phyloP scores from a whole-genome alignment of 2,113 vertebrate species.

The Variabilichromis moorii region DNA sequence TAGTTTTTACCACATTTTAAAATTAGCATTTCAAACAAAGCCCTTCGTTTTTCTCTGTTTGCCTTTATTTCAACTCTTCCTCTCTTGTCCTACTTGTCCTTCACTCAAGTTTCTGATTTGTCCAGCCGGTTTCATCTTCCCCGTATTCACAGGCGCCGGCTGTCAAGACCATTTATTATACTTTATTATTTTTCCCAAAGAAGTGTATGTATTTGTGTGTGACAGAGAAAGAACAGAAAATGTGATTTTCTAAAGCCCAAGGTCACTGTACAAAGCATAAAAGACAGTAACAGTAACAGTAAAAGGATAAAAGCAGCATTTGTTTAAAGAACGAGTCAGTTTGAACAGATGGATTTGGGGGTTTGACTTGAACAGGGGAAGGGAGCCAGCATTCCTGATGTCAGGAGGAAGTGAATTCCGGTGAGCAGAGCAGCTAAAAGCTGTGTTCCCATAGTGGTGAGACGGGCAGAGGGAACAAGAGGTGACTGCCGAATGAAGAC shows the following conservation, averaged over 20 bases:
- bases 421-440: neutral
- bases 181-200: slow-evolving; percentile 3
- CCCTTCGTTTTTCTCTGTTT: neutral
- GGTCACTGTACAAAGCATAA: neutral
- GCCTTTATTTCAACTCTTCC: neutral
- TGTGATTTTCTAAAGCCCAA: neutral
- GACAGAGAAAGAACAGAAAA: rapidly evolving
- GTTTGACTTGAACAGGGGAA: neutral
- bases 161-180: neutral
- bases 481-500: neutral
- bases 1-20: neutral
- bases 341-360: neutral
- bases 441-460: neutral
- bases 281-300: neutral
- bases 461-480: neutral
- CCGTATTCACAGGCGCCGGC: neutral
- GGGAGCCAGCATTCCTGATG: neutral
- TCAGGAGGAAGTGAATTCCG: neutral
- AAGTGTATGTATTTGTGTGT: neutral
- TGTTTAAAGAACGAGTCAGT: neutral
- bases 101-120: neutral
- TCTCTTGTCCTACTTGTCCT: neutral
- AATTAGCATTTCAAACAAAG: neutral
- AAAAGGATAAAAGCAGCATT: neutral
- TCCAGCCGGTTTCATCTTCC: neutral